Evolutionary conservation across 2,888 invertebrate genomes (phyloP).

Genomic region (Tineola bisselliella): DNA sequence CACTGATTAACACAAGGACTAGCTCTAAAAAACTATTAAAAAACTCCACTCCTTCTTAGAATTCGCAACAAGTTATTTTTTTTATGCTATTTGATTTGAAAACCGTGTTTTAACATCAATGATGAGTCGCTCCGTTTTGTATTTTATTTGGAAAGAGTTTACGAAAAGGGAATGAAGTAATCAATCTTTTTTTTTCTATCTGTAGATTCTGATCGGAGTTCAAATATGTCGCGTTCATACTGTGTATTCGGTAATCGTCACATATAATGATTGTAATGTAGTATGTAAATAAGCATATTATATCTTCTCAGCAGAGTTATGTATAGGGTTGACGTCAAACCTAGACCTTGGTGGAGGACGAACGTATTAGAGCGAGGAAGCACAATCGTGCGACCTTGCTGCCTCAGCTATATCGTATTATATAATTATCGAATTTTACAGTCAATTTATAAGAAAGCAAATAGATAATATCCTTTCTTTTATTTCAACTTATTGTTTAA

Average conservation of each 20-base stretch:
- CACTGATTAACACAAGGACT: slow-evolving; percentile 3
- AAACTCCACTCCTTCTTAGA: slow-evolving; percentile 1
- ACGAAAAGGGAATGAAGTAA: too few relatives aligned
- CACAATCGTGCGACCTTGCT: slow-evolving; percentile 51
- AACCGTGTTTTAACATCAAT: background rate
- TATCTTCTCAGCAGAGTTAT: background rate
- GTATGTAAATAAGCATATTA: background rate
- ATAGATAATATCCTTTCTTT: background rate
- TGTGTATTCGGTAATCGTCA: background rate
- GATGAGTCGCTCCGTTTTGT: background rate
- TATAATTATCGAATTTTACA: background rate
- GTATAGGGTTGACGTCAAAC: slow-evolving; percentile 42
- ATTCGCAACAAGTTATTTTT: slow-evolving; percentile 1
- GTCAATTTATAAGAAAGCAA: too few relatives aligned
- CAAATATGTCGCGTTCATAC: too few relatives aligned
- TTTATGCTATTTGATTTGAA: background rate
- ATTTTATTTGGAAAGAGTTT: too few relatives aligned
- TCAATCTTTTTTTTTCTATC: too few relatives aligned
- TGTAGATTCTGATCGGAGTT: too few relatives aligned
- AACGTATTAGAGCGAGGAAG: slow-evolving; percentile 49
- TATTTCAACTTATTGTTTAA: background rate
- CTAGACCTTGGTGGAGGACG: slow-evolving; percentile 58
- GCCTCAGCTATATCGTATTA: slow-evolving; percentile 26
- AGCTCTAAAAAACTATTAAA: slow-evolving; percentile 3
- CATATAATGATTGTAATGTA: background rate